Base-by-base conservation (phyloP, 1,140 invertebrate genomes). In the Saccostrea cuccullata region DNA sequence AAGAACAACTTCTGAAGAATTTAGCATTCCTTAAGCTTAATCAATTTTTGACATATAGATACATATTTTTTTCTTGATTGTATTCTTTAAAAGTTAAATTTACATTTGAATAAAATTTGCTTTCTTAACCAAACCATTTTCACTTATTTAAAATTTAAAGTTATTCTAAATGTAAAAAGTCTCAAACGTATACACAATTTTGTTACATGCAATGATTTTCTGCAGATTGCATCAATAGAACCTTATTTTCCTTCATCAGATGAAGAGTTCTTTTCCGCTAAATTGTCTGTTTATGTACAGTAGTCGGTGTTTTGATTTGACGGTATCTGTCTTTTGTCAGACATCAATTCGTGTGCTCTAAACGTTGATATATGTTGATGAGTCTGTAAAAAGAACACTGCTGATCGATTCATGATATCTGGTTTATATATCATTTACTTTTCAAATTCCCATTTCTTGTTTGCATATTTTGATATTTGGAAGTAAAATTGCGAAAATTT, bases 331-430 rank as follows among this genome's bases (percentile, higher is more conserved):
- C 70, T 77, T 77, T 77, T 77, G 26, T 77, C 70, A 77, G 70
- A 23, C 70, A 77, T 77, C 70, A 77, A 77, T 30, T 77, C 26
- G 70, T 77, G 23, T 77, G 70, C 70, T 77, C 26, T 36, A 77
- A 77, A 77, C 30, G 70, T 77, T 77, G 70, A 77, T 77, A 77
- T 77, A 77, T 77, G 70, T 77, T 77, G 70, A 77, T 77, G 70
- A 77, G 70, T 77, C 70, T 77, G 26, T 77, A 30, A 30, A 36
- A 77, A 77, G 23, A 13, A 77, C 26, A 64, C 47, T 26, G 26
- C 70, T 12, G 70, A 26, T 77, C 26, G 26, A 77, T 30, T 36
- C 70, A 36, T 77, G 70, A 77, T 77, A 77, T 77, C 70, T 77
- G 70, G 4, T 36, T 77, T 12, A 77, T 77, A 36, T 77, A 77